A percentile compares a stretch with the other conserved stretches of the same genome.
phyloP scores from a whole-genome alignment of 2,113 vertebrate genomes.

The Ariopsis seemanni region DNA sequence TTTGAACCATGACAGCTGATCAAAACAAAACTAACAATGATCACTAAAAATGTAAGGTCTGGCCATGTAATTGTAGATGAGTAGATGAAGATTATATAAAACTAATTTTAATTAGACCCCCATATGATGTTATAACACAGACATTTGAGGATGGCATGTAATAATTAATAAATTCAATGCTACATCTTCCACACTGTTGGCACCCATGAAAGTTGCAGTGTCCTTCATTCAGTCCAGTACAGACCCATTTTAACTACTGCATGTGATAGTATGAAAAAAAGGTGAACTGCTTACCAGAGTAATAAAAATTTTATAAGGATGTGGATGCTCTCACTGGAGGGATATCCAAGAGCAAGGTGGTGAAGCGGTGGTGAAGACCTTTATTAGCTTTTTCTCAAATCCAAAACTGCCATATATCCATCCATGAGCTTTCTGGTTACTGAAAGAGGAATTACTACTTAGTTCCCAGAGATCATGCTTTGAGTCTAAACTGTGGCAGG shows the following conservation, averaged over 20 bases:
- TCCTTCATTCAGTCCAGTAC: neutral
- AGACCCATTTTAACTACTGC: neutral
- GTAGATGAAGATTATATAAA: neutral
- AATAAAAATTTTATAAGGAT: slow-evolving; percentile 6
- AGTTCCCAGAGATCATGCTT: slow-evolving; percentile 1
- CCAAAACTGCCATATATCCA: neutral
- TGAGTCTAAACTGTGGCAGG: neutral
- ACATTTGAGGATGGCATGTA: neutral
- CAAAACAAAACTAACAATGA: neutral
- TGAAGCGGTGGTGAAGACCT: neutral
- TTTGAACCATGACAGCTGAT: neutral
- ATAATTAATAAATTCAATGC: neutral
- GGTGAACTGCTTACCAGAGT: slow-evolving; percentile 3
- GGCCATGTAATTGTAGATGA: neutral
- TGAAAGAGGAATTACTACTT: slow-evolving; percentile 18
- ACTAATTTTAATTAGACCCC: neutral
- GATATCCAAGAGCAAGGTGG: neutral
- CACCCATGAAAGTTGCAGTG: neutral
- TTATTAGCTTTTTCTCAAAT: neutral
- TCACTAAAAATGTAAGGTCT: neutral
- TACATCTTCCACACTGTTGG: neutral
- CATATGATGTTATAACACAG: neutral
- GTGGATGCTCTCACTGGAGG: neutral
- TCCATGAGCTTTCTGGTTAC: neutral
- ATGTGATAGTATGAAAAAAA: neutral